phyloP scores from a whole-genome alignment of 1,140 invertebrate genomes.

The Hylaeus anthracinus region DNA sequence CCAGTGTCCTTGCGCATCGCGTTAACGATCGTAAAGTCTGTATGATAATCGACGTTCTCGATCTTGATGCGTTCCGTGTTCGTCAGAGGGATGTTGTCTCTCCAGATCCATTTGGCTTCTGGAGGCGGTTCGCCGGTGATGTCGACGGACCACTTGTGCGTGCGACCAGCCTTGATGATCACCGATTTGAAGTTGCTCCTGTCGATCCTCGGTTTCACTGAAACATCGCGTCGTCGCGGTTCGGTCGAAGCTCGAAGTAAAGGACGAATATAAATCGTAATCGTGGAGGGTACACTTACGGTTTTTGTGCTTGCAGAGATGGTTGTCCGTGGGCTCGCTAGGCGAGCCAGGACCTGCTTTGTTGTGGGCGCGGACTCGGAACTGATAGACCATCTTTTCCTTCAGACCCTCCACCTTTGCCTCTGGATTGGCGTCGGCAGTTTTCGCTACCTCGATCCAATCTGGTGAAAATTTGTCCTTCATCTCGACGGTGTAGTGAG shows the following conservation, averaged over 20 bases:
- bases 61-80: constrained; percentile 93
- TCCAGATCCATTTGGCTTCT: constrained; percentile 91
- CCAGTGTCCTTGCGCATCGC: constrained; percentile 94
- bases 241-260: not conserved
- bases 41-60: constrained; percentile 95
- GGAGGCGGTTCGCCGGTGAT: constrained; percentile 94
- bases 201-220: constrained; percentile 96
- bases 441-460: constrained; percentile 93
- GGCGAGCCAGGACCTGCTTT: constrained; percentile 93
- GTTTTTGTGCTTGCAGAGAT: constrained; percentile 95
- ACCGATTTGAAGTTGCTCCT: constrained; percentile 92
- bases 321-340: constrained; percentile 95
- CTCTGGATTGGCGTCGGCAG: constrained; percentile 88
- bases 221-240: constrained; percentile 20
- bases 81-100: constrained; percentile 90
- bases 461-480: constrained; percentile 96
- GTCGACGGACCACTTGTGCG: constrained; percentile 96
- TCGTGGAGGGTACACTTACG: constrained; percentile 84
- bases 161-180: constrained; percentile 93
- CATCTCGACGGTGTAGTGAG: constrained; percentile 97
- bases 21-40: constrained; percentile 92
- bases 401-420: constrained; percentile 93
- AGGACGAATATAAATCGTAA: not conserved
- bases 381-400: constrained; percentile 96
- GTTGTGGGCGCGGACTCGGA: constrained; percentile 94